These are phyloP conservation scores for rabbit (Oryctolagus cuniculus) DNA, from an alignment of 2,113 vertebrate genomes.

Conservation along the genomic window DNA sequence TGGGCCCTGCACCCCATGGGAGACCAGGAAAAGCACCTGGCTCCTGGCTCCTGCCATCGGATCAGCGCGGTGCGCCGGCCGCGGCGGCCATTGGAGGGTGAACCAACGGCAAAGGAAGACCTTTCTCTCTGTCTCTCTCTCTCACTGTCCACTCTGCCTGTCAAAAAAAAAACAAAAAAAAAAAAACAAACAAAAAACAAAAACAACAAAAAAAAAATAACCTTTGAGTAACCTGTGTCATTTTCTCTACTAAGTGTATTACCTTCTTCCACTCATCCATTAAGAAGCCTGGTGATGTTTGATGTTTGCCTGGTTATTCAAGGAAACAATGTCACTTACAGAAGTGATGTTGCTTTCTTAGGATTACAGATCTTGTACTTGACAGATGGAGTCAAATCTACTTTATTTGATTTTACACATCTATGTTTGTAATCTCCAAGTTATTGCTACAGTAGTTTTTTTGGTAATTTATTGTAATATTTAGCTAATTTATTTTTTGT, in stretches of 20 bases:
- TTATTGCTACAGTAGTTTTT: background rate
- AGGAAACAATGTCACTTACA: background rate
- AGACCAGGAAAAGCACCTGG: no score
- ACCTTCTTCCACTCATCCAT: background rate
- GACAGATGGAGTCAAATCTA: background rate
- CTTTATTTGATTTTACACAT: background rate
- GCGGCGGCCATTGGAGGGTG: no score
- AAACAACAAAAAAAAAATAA: no score
- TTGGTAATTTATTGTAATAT: background rate
- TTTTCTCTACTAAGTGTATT: background rate
- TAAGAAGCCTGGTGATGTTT: background rate
- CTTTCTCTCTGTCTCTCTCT: no score
- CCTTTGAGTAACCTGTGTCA: background rate
- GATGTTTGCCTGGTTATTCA: background rate
- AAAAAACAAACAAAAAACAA: no score
- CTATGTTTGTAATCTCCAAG: background rate
- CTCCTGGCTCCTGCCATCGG: no score
- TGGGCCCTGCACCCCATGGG: no score
- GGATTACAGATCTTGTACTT: background rate
- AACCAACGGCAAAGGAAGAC: no score
- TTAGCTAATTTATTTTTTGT: background rate
- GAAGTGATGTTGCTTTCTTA: background rate
- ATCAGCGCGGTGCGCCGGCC: no score
- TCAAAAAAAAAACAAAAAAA: no score
- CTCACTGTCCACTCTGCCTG: no score